Conservation (phyloP, 2,797 vertebrate species). For the Staurois parvus region DNA sequence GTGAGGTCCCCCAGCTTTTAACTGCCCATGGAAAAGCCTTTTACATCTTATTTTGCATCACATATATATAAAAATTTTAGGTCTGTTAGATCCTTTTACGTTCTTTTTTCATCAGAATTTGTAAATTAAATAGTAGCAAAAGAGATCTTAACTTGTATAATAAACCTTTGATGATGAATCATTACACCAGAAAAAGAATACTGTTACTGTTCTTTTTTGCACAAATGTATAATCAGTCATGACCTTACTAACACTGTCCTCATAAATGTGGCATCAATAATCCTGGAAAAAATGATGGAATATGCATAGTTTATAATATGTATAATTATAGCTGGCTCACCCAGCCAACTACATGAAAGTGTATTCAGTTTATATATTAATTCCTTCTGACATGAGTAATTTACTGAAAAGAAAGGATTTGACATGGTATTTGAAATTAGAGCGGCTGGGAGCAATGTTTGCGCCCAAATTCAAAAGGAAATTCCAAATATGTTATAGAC, state of each 20-base stretch:
- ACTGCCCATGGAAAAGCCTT: too few relatives aligned
- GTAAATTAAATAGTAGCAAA: too few relatives aligned
- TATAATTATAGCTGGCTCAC: not conserved
- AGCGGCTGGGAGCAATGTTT: constrained; percentile 47
- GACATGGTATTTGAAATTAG: constrained; percentile 58
- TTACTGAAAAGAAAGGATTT: constrained; percentile 57
- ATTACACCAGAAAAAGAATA: not conserved
- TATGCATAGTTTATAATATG: constrained; percentile 3
- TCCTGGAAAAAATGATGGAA: constrained; percentile 3
- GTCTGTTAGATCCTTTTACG: too few relatives aligned
- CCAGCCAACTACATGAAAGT: constrained; percentile 30
- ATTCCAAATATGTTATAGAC: constrained; percentile 31
- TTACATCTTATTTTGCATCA: too few relatives aligned
- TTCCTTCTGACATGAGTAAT: constrained; percentile 51
- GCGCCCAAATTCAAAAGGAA: constrained; percentile 32
- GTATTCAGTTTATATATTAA: constrained; percentile 46
- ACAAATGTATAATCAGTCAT: not conserved
- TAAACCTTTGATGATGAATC: not conserved
- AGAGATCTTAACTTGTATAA: too few relatives aligned
- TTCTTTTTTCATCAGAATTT: too few relatives aligned
- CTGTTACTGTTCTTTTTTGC: not conserved
- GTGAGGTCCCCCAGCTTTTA: too few relatives aligned
- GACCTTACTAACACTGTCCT: constrained; percentile 15
- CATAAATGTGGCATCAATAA: constrained; percentile 29
- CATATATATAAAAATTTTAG: too few relatives aligned